Evolutionary conservation across 2,113 vertebrate species (phyloP).

Genomic region (Nibea coibor): DNA sequence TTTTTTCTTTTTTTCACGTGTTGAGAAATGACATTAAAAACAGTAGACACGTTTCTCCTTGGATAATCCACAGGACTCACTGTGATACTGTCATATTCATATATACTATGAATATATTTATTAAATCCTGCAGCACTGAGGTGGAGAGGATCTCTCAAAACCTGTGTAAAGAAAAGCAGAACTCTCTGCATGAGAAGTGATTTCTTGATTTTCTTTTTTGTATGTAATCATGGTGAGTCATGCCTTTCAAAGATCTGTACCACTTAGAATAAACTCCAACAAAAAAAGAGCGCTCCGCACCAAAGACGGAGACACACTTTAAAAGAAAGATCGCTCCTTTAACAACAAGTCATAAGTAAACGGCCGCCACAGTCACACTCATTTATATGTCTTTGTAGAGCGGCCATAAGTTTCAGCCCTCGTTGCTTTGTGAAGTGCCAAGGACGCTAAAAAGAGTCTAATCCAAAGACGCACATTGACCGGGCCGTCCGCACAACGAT

Average conservation of each 20-base stretch:
- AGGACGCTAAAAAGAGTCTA: neutral
- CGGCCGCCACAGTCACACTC: neutral
- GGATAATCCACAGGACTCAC: neutral
- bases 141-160: neutral
- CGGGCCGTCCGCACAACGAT: neutral
- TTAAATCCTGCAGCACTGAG: neutral
- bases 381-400: constrained; percentile 13
- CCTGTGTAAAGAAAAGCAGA: neutral
- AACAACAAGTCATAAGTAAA: neutral
- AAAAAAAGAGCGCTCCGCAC: neutral
- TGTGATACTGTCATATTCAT: no score
- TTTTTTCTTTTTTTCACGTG: no score
- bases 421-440: constrained; percentile 2
- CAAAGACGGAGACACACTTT: neutral
- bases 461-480: constrained; percentile 41
- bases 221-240: no score
- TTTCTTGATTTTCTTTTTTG: neutral
- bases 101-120: neutral
- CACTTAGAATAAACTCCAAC: neutral
- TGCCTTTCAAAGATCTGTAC: neutral
- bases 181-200: neutral
- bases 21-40: no score
- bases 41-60: neutral
- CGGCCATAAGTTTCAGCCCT: constrained; percentile 21
- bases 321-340: neutral